Evolutionary conservation across 2,113 vertebrate genomes (phyloP).

Genomic region (Spheniscus mendiculus): DNA sequence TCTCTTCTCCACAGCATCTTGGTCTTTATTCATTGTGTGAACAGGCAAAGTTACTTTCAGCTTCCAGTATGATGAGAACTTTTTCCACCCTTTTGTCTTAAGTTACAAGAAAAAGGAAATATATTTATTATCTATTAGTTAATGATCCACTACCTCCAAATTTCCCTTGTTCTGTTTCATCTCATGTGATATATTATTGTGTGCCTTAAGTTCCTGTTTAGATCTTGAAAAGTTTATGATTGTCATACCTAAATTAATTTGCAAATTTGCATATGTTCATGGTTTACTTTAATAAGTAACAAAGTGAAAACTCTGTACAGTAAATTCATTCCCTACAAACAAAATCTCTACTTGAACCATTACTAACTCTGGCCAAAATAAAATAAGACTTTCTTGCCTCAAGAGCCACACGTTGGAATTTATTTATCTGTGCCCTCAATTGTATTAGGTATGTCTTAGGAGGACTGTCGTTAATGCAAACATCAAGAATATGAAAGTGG

Average conservation of each 20-base stretch:
- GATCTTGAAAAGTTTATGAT: not conserved
- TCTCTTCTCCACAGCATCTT: not conserved
- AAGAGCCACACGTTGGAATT: not conserved
- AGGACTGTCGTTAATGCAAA: not conserved
- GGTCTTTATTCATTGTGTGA: not conserved
- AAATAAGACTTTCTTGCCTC: not conserved
- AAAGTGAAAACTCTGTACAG: not conserved
- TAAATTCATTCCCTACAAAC: not conserved
- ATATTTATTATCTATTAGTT: not conserved
- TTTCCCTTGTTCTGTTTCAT: not conserved
- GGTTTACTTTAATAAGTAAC: not conserved
- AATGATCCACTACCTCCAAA: not conserved
- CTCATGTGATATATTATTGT: not conserved
- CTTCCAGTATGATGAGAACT: not conserved
- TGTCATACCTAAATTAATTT: not conserved
- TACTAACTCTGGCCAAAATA: not conserved
- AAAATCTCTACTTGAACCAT: not conserved
- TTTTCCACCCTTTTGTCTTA: not conserved
- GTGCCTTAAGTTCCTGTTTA: not conserved
- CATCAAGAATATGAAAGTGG: not conserved
- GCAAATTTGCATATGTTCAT: not conserved
- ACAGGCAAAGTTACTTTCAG: not conserved
- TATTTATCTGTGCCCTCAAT: not conserved
- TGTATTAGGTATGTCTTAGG: not conserved
- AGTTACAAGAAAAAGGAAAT: not conserved